Evolutionary conservation across 2,113 vertebrate species (phyloP).

Genomic region (Tychaedon coryphoeus): DNA sequence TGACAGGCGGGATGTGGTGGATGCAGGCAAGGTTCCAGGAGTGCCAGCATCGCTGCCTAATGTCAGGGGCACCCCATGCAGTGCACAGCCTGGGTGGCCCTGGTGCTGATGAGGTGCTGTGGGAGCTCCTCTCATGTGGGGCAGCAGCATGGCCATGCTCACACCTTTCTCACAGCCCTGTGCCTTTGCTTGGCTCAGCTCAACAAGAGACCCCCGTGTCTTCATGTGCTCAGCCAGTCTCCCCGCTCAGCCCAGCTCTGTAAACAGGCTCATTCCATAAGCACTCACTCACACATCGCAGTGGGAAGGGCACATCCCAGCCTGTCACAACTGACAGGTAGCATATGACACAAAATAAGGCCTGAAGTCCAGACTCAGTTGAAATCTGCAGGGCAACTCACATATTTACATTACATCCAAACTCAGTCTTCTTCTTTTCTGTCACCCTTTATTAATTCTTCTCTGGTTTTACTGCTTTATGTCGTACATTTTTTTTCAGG

Average conservation of each 20-base stretch:
- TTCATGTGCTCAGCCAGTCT: neutral
- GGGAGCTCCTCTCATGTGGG: accelerated
- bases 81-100: accelerated
- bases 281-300: neutral
- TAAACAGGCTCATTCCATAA: neutral
- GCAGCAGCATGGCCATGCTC: accelerated
- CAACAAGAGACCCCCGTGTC: neutral
- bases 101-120: neutral
- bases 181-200: accelerated
- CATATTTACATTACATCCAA: neutral
- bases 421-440: neutral
- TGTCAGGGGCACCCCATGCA: neutral
- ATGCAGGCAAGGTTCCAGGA: neutral
- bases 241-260: neutral
- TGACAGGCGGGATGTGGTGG: accelerated
- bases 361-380: neutral
- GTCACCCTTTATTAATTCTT: neutral
- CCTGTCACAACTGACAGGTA: neutral
- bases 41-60: accelerated
- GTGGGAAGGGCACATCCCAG: neutral
- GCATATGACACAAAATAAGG: neutral
- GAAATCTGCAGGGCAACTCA: neutral
- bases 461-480: neutral
- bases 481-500: neutral
- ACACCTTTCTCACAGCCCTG: accelerated